Conservation (phyloP, 1,140 invertebrate genomes). For the Melanaphis sacchari region DNA sequence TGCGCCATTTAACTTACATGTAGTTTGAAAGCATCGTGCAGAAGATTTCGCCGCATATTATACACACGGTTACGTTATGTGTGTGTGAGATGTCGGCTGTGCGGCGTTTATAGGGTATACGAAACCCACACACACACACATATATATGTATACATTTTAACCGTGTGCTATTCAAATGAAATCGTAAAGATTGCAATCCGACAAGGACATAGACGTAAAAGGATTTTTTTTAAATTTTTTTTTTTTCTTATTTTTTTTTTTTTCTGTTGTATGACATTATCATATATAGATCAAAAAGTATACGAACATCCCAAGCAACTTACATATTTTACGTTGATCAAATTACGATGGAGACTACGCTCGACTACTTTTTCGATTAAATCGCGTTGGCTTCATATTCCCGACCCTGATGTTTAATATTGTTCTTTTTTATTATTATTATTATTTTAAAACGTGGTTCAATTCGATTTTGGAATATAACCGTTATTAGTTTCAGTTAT, state of each 20-base stretch:
- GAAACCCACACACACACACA: neutral
- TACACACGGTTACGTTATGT: neutral
- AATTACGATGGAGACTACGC: slow-evolving; percentile 2
- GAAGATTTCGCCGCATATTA: neutral
- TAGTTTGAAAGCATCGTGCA: neutral
- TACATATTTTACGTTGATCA: neutral
- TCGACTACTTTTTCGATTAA: slow-evolving; percentile 28
- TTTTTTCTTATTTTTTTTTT: neutral
- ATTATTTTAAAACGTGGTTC: neutral
- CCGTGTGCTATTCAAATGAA: neutral
- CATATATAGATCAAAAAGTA: neutral
- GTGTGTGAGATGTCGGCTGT: neutral
- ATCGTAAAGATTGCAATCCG: neutral
- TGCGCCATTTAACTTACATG: slow-evolving; percentile 53
- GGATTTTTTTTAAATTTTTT: neutral
- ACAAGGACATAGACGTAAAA: neutral
- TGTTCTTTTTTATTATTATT: neutral
- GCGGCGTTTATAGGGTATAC: neutral
- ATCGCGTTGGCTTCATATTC: neutral
- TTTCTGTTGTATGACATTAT: neutral
- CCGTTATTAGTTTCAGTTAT: neutral
- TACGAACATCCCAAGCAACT: neutral
- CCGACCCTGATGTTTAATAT: neutral
- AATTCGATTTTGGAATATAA: neutral
- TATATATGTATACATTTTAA: neutral